Percentiles rank a stretch among this genome's conserved stretches.
phyloP scores from a whole-genome alignment of 2,113 vertebrate species.

The Scortum barcoo region DNA sequence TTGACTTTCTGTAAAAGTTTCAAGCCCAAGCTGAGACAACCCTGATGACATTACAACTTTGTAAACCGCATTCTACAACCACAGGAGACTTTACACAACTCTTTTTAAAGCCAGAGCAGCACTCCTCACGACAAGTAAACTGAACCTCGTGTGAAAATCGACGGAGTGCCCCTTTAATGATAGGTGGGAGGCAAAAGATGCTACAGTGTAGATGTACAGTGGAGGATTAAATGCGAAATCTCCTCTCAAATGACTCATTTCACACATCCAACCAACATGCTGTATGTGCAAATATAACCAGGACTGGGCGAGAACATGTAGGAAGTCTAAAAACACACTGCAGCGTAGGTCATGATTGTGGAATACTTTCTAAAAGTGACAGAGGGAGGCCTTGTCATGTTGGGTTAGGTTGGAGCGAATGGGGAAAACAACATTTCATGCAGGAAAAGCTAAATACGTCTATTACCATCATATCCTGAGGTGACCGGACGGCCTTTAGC shows the following conservation, averaged over 20 bases:
- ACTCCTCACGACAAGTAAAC: background rate
- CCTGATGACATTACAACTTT: background rate
- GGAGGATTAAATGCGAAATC: constrained; percentile 5
- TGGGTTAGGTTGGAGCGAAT: background rate
- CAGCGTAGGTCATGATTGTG: background rate
- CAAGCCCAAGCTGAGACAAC: background rate
- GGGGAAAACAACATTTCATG: constrained; percentile 7
- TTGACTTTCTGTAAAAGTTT: background rate
- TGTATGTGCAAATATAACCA: constrained; percentile 24
- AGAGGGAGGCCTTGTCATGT: background rate
- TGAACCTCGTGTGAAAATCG: background rate
- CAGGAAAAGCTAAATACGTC: constrained; percentile 31
- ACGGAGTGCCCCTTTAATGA: background rate
- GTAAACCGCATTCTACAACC: background rate
- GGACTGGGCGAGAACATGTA: background rate
- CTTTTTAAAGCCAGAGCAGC: background rate
- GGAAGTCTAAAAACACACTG: constrained; percentile 36
- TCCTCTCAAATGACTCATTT: constrained; percentile 55
- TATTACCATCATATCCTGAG: constrained; percentile 22
- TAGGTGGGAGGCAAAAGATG: background rate
- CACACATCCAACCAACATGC: constrained; percentile 38
- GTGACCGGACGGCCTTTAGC: background rate
- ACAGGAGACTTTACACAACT: background rate
- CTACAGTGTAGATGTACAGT: background rate
- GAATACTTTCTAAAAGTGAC: constrained; percentile 20